phyloP scores from a whole-genome alignment of 2,797 vertebrate genomes.

The Leptodactylus fallax region DNA sequence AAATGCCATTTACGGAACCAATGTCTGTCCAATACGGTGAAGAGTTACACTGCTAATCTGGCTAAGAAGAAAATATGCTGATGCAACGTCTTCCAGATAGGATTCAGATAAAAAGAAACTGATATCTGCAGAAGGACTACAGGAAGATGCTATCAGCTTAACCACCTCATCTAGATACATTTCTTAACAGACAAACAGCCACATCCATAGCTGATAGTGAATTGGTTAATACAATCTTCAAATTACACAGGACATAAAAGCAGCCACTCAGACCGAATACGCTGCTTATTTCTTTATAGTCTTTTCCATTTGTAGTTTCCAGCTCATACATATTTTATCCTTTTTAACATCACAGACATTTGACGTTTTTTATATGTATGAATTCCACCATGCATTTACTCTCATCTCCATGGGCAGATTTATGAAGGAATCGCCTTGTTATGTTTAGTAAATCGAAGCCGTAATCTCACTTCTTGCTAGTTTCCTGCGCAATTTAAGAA shows the following conservation, averaged over 20 bases:
- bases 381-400: slow-evolving; percentile 35
- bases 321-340: slow-evolving; percentile 55
- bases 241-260: slow-evolving; percentile 37
- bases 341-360: slow-evolving; percentile 26
- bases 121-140: slow-evolving; percentile 34
- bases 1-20: neutral
- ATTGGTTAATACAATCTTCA: slow-evolving; percentile 40
- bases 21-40: neutral
- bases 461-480: slow-evolving; percentile 42
- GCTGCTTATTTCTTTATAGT: slow-evolving; percentile 27
- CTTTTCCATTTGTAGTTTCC: slow-evolving; percentile 43
- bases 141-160: slow-evolving; percentile 45
- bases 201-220: neutral
- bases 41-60: slow-evolving; percentile 34
- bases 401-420: slow-evolving; percentile 32
- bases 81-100: slow-evolving; percentile 36
- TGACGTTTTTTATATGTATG: slow-evolving; percentile 34
- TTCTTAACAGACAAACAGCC: neutral
- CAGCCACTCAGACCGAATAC: slow-evolving; percentile 38
- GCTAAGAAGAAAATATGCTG: slow-evolving; percentile 28
- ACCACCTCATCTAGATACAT: slow-evolving; percentile 14
- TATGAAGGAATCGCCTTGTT: slow-evolving; percentile 39
- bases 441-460: slow-evolving; percentile 34
- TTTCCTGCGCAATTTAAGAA: slow-evolving; percentile 21
- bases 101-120: slow-evolving; percentile 21